Evolutionary conservation across 2,888 invertebrate genomes (phyloP).

Genomic region (Tenodera sinensis): DNA sequence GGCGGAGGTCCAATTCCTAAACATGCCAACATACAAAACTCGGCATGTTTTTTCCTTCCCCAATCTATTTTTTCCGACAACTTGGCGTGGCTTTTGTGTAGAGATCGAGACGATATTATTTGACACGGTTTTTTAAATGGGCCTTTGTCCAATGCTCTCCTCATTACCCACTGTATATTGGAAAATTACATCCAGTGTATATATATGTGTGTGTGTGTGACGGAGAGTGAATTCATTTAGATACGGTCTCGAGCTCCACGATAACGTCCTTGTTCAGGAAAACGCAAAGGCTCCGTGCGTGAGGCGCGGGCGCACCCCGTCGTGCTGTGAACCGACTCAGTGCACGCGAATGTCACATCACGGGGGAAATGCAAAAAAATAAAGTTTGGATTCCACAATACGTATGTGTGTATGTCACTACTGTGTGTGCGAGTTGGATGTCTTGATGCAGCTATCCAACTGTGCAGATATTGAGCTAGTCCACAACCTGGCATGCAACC

Average conservation of each 20-base stretch:
- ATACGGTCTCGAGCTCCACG: neutral
- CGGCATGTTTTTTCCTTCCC: neutral
- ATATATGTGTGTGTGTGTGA: neutral
- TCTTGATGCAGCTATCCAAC: no score
- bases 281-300: neutral
- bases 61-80: neutral
- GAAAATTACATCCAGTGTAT: neutral
- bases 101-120: neutral
- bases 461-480: no score
- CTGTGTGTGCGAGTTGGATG: no score
- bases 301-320: neutral
- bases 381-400: neutral
- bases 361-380: neutral
- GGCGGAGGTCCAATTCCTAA: neutral
- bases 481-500: no score
- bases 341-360: neutral
- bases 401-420: neutral
- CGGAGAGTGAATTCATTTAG: neutral
- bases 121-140: neutral
- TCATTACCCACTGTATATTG: neutral
- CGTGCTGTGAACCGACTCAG: neutral
- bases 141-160: neutral
- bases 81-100: neutral
- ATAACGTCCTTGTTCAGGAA: neutral
- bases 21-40: neutral